A percentile compares a stretch with the other conserved stretches of the same genome.
Evolutionary conservation across 2,113 vertebrate genomes (phyloP).

Genomic region (Tragelaphus scriptus): DNA sequence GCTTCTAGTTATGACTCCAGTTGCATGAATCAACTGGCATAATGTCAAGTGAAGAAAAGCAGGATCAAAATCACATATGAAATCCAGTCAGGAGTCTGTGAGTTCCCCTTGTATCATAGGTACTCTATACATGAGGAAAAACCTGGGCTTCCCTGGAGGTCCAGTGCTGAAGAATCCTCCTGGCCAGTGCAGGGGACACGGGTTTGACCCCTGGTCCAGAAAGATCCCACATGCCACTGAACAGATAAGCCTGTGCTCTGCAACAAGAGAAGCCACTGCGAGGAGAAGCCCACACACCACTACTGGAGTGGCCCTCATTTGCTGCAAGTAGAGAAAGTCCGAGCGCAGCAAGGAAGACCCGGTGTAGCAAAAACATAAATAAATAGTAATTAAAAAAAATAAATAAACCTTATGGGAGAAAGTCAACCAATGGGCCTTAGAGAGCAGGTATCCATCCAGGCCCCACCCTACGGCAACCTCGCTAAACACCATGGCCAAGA

Average conservation of each 20-base stretch:
- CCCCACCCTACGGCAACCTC: rapidly evolving
- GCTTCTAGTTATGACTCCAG: not conserved
- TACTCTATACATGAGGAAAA: not conserved
- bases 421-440: rapidly evolving
- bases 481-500: not conserved
- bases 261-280: not conserved
- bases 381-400: not conserved
- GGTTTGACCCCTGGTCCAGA: not conserved
- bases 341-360: not conserved
- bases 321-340: not conserved
- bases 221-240: not conserved
- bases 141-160: not conserved
- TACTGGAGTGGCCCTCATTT: not conserved
- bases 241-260: not conserved
- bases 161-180: not conserved
- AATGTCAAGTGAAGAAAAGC: not conserved
- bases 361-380: not conserved
- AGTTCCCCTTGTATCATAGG: rapidly evolving
- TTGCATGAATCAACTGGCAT: not conserved
- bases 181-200: not conserved
- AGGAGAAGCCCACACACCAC: not conserved
- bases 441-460: rapidly evolving
- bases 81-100: not conserved
- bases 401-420: not conserved
- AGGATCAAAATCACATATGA: not conserved